phyloP scores from a whole-genome alignment of 1,140 invertebrate genomes.

The Gryllus bimaculatus region DNA sequence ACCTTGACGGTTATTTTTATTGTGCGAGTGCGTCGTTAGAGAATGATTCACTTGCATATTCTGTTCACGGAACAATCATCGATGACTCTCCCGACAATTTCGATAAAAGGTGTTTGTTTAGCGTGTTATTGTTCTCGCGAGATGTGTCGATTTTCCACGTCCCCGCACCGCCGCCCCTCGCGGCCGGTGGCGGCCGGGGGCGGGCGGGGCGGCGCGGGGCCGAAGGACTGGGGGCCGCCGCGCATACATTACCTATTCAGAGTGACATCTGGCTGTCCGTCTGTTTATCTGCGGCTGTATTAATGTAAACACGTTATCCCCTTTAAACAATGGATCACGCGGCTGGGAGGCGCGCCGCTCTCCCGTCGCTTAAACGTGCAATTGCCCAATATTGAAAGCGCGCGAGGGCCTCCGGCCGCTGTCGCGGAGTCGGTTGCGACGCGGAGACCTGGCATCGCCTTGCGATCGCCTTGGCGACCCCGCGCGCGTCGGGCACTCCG shows the following conservation, averaged over 20 bases:
- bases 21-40: neutral
- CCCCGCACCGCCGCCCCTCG: neutral
- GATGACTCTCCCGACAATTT: constrained; percentile 3
- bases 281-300: neutral
- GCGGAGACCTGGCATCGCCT: too few relatives aligned
- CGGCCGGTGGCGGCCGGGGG: too few relatives aligned
- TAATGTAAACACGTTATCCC: neutral
- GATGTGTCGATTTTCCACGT: neutral
- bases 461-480: too few relatives aligned
- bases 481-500: too few relatives aligned
- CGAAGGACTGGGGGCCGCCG: too few relatives aligned
- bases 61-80: neutral
- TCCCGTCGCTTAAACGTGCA: neutral
- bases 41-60: neutral
- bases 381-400: neutral
- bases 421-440: too few relatives aligned
- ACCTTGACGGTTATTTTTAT: neutral
- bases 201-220: too few relatives aligned
- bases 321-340: neutral
- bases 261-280: neutral
- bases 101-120: constrained; percentile 1
- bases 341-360: too few relatives aligned
- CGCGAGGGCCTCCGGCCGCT: too few relatives aligned
- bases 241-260: neutral
- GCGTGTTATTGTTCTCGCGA: neutral